Evolutionary conservation across 2,113 vertebrate genomes (phyloP), one percentile per base, ranked within the genome.

Genomic region (Pycnonotus jocosus): DNA sequence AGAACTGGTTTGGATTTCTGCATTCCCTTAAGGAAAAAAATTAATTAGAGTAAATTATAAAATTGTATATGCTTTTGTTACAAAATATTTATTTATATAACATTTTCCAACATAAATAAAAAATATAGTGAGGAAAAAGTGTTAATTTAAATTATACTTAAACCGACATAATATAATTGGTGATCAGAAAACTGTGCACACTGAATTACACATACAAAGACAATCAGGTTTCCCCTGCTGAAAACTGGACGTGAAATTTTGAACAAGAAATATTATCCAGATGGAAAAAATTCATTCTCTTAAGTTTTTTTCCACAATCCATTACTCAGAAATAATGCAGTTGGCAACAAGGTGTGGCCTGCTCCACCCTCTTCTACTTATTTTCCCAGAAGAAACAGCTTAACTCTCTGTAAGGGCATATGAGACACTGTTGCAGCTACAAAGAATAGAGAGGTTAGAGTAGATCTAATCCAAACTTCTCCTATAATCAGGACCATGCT

Each of bases 1-100:
- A 37, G 17, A 88, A 53, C 22, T 37, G 9, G 10, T 48, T 84
- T 71, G 18, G 19, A 2, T 57, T 79, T 62, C 19, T 51, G 4
- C 8, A n/a, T 66, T 40, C 2, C 10, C 2, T 57, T 76, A 13
- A 35, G 16, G 2, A 30, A 47, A 69, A 79, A 47, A 25, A 20
- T 4, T 0, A 28, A 11, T 11, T 30, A 27, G 5, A 54, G 2
- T 7, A 51, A 76, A 51, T 21, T 0, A 48, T 15, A 61, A 33
- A 31, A 70, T 48, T 53, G 69, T 0, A 31, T 66, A 42, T 44
- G 9, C 2, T 69, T 92, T 60, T 65, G 11, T 74, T 74, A 20
- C 7, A 61, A 40, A 58, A 77, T 30, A 69, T 69, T 73, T 88
- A 37, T 13, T 68, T 81, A 37, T 27, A 24, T 64, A 23, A 71